Evolutionary conservation across 2,888 invertebrate genomes (phyloP), one percentile per base, ranked within the genome.

Genomic region (Crocallis elinguaria): DNA sequence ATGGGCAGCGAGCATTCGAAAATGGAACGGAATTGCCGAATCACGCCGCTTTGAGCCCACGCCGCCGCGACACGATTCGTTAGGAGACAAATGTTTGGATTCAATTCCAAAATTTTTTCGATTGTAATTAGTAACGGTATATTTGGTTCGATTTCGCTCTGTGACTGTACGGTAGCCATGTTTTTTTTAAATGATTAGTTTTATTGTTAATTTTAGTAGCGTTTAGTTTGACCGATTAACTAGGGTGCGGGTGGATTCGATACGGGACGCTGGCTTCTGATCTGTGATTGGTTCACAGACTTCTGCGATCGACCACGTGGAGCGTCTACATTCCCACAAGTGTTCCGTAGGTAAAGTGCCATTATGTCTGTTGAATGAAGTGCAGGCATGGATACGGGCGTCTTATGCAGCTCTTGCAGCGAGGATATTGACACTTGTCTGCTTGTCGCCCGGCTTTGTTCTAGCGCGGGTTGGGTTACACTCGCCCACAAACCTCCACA

Each of bases 31-130:
- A 87, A 83, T 76, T 82, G 91, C 86, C 89, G 89, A 88, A 88
- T 91, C 91, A 91, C 86, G 86, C 79, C 69, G 86, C 91, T 90
- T 89, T 90, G 90, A 89, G 73, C 59, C 62, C 73, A 67, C 60
- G 81, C 88, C 88, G 89, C 79, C 84, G 74, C 84, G 88, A 87
- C 83, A 88, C 89, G 90, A 89, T 89, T 89, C 89, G 90, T 91
- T 91, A 90, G 71, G 88, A 91, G 88, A 90, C 90, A 91, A 91
- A 90, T 89, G 90, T 89, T 89, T 88, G 82, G 80, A 89, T 89
- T 90, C 90, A 90, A 88, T 90, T 88, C 85, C 82, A 75, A 78
- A 63, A 75, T 71, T 85, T 88, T 88, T 89, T 87, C 62, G 62
- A 53, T 36, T 61, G 73, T 84, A 81, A 88, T 91, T 89, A 88